Conservation (phyloP, 2,113 vertebrate species). For the Dascyllus trimaculatus region DNA sequence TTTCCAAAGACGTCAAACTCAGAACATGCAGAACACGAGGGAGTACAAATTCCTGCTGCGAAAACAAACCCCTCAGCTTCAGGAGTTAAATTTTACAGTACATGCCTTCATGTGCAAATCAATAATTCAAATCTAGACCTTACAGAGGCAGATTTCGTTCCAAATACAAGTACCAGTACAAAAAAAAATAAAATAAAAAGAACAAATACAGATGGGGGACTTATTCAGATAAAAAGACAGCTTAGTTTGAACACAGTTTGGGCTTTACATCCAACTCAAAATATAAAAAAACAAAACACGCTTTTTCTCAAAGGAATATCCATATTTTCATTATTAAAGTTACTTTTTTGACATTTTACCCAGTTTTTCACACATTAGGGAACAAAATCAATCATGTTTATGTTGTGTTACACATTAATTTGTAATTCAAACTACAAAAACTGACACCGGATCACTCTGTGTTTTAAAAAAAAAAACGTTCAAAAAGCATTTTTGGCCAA, state of each 20-base stretch:
- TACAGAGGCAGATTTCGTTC: slow-evolving; percentile 37
- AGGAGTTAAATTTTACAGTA: slow-evolving; percentile 65
- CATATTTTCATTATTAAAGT: neutral
- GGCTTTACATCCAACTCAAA: slow-evolving; percentile 37
- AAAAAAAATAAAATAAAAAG: slow-evolving; percentile 10
- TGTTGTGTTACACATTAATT: neutral
- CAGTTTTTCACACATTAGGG: neutral
- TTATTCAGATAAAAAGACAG: slow-evolving; percentile 41
- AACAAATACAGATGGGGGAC: slow-evolving; percentile 18
- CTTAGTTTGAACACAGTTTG: slow-evolving; percentile 12
- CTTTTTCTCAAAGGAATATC: slow-evolving; percentile 14
- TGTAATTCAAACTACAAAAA: slow-evolving; percentile 4
- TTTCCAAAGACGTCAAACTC: slow-evolving; percentile 42
- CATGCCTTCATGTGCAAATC: slow-evolving; percentile 75
- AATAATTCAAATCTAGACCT: slow-evolving; percentile 52
- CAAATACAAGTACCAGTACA: slow-evolving; percentile 61
- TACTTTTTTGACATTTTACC: slow-evolving; percentile 15
- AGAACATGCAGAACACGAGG: slow-evolving; percentile 55
- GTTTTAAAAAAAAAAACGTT: neutral
- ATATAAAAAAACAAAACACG: slow-evolving; percentile 30
- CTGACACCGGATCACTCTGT: neutral
- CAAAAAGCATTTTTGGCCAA: neutral
- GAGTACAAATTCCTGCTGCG: slow-evolving; percentile 1
- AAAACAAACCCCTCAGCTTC: slow-evolving; percentile 28
- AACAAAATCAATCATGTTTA: slow-evolving; percentile 7